phyloP scores from a whole-genome alignment of 2,113 vertebrate species.

The Herpailurus yagouaroundi region DNA sequence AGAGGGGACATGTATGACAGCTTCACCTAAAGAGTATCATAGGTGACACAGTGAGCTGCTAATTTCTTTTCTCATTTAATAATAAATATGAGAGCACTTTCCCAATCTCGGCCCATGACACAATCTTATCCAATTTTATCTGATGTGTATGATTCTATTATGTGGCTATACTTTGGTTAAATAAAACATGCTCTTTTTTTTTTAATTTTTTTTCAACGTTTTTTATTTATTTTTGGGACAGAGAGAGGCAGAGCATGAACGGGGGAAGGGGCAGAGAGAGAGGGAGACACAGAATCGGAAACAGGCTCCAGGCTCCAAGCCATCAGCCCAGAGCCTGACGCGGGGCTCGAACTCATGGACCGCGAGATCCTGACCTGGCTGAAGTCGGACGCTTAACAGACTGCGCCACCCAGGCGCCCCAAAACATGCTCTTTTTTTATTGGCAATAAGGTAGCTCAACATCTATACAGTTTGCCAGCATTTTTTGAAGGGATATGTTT shows the following conservation, averaged over 20 bases:
- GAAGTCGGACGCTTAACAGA: too few species aligned
- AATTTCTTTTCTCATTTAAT: not conserved
- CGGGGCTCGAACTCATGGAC: too few species aligned
- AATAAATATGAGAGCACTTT: not conserved
- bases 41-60: not conserved
- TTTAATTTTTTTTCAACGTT: too few species aligned
- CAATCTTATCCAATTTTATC: not conserved
- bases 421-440: not conserved
- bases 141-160: not conserved
- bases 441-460: rapidly evolving
- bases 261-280: too few species aligned
- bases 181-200: not conserved
- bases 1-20: too few species aligned
- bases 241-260: too few species aligned
- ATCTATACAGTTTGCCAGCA: not conserved
- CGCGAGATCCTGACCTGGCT: too few species aligned
- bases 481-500: not conserved
- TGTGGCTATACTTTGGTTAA: not conserved
- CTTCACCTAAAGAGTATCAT: not conserved
- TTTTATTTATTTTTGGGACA: too few species aligned
- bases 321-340: too few species aligned
- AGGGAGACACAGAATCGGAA: too few species aligned
- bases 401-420: too few species aligned
- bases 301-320: too few species aligned
- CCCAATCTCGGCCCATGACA: not conserved